Evolutionary conservation across 2,797 vertebrate species (phyloP).

Genomic region (Acanthiza pusilla): DNA sequence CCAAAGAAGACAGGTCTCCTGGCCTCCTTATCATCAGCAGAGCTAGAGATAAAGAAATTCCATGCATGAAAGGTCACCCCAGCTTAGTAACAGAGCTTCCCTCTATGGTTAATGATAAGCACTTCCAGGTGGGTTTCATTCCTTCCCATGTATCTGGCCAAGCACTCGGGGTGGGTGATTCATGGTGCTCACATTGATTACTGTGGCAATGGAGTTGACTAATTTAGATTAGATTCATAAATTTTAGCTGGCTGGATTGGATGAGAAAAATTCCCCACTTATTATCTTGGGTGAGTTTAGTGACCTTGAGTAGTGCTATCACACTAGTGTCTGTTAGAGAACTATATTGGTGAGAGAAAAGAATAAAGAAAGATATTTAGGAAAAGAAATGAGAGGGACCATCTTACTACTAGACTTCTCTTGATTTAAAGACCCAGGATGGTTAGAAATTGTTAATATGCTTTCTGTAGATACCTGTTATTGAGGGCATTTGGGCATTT

Average conservation of each 20-base stretch:
- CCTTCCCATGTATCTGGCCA: neutral
- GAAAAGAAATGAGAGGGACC: neutral
- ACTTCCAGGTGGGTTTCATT: neutral
- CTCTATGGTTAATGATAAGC: neutral
- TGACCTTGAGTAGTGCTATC: neutral
- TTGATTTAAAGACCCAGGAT: neutral
- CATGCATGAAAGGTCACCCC: neutral
- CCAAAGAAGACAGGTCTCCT: neutral
- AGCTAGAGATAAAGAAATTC: slow-evolving; percentile 2
- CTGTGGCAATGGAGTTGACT: neutral
- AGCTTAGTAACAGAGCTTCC: neutral
- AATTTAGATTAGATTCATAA: neutral
- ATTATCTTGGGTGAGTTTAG: neutral
- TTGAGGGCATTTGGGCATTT: neutral
- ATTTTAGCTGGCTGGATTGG: neutral
- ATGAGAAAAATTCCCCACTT: neutral
- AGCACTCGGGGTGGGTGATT: neutral
- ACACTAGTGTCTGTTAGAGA: neutral
- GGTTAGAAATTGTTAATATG: neutral
- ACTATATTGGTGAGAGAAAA: neutral
- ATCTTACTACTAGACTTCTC: neutral
- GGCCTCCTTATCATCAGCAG: neutral
- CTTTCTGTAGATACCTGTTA: neutral
- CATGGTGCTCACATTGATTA: neutral
- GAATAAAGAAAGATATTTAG: neutral